Evolutionary conservation across 1,140 invertebrate genomes (phyloP).

Genomic region (Eciton burchellii): DNA sequence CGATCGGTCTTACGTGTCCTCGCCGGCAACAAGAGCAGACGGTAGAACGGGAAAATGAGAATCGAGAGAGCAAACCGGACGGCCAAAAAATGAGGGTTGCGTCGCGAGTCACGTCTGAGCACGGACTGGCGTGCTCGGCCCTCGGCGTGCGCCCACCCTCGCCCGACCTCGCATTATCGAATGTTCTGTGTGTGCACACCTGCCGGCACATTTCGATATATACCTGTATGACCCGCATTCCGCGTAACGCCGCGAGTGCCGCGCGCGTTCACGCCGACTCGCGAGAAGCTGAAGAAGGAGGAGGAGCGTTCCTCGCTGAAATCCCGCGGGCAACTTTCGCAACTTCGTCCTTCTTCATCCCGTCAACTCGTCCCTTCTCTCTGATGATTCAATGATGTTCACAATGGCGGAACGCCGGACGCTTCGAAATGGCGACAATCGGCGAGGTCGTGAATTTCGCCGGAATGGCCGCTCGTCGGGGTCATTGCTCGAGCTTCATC

Average conservation of each 20-base stretch:
- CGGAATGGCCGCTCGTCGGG: no score
- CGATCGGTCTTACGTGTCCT: conserved; percentile 54
- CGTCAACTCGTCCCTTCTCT: neutral
- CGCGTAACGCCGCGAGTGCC: conserved; percentile 47
- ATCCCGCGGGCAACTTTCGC: neutral
- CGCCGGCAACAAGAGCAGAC: conserved; percentile 12
- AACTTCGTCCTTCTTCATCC: neutral
- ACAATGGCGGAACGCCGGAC: neutral
- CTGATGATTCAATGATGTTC: neutral
- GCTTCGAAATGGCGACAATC: no score
- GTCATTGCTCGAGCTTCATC: no score
- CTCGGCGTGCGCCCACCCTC: conserved; percentile 72
- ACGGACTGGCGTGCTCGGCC: conserved; percentile 81
- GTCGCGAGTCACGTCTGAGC: conserved; percentile 81
- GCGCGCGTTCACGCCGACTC: neutral
- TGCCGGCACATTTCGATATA: conserved; percentile 69
- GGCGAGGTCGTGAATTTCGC: no score
- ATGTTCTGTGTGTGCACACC: conserved; percentile 72
- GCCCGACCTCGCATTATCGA: conserved; percentile 77
- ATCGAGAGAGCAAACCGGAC: conserved; percentile 48
- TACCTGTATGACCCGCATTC: conserved; percentile 59
- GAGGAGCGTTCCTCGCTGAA: neutral
- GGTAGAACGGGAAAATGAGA: neutral
- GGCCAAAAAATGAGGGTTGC: conserved; percentile 71
- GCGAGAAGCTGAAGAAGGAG: neutral